Percentiles rank a stretch among this genome's conserved stretches.
phyloP scores from a whole-genome alignment of 2,888 invertebrate genomes.

The Drosophila fungiperda region DNA sequence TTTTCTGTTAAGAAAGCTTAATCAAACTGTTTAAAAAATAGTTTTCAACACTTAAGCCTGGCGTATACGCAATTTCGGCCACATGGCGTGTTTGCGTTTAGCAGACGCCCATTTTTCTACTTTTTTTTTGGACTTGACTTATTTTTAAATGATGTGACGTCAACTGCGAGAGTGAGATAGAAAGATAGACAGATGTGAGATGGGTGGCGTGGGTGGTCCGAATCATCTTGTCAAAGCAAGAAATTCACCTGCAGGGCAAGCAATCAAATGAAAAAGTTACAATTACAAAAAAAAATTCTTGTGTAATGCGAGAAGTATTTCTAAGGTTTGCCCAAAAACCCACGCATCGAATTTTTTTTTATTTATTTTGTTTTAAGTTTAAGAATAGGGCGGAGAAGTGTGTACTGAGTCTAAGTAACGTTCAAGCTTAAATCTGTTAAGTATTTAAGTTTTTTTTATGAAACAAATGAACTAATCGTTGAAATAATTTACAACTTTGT shows the following conservation, averaged over 20 bases:
- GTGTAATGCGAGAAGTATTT: constrained; percentile 62
- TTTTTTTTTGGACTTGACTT: constrained; percentile 16
- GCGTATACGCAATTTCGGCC: constrained; percentile 9
- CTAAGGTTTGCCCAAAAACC: constrained; percentile 40
- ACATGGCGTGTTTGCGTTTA: constrained; percentile 35
- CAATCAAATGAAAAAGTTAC: constrained; percentile 76
- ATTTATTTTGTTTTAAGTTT: background rate
- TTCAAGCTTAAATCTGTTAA: background rate
- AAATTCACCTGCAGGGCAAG: constrained; percentile 61
- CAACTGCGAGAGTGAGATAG: constrained; percentile 14
- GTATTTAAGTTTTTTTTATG: background rate
- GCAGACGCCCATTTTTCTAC: constrained; percentile 15
- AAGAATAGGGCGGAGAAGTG: no score
- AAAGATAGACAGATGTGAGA: background rate
- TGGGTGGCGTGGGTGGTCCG: background rate
- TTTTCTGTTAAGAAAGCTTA: background rate
- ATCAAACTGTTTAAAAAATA: background rate
- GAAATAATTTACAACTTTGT: background rate
- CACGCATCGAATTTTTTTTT: constrained; percentile 18
- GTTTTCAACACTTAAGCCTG: background rate
- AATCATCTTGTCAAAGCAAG: constrained; percentile 36
- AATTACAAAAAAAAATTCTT: constrained; percentile 66
- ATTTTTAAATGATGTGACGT: constrained; percentile 49
- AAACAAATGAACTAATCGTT: background rate
- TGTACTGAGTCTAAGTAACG: background rate